Conservation (phyloP, 2,113 vertebrate species). For the Vulpes ferrilata region DNA sequence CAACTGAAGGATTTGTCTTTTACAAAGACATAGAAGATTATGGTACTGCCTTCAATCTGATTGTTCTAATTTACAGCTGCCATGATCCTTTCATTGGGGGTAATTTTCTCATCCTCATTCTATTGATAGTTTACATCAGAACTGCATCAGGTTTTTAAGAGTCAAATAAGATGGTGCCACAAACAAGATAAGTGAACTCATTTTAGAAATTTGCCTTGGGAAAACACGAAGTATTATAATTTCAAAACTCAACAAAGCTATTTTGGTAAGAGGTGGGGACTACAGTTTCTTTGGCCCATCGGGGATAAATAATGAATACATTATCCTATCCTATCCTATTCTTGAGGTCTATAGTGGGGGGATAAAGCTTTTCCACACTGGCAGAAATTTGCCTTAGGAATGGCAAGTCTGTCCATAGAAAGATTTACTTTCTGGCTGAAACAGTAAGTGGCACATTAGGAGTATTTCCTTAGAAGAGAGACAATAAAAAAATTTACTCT, state of each 20-base stretch:
- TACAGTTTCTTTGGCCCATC: not conserved
- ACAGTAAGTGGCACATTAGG: not conserved
- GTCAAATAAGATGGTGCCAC: conserved; percentile 37
- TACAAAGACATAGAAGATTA: conserved; percentile 50
- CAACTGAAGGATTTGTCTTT: conserved; percentile 65
- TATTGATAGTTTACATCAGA: conserved; percentile 53
- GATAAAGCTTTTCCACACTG: not conserved
- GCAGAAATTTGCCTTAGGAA: not conserved
- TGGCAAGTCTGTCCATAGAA: not conserved
- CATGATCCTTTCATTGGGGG: conserved; percentile 21
- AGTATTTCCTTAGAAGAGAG: conserved; percentile 60
- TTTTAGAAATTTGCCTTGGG: conserved; percentile 50
- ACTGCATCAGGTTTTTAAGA: conserved; percentile 46
- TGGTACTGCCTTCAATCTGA: conserved; percentile 55
- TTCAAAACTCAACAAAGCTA: conserved; percentile 52
- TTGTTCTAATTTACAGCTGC: conserved; percentile 55
- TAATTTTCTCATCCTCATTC: conserved; percentile 39
- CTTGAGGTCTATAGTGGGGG: not conserved
- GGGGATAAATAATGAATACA: conserved; percentile 14
- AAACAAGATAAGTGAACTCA: conserved; percentile 33
- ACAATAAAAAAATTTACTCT: conserved; percentile 11
- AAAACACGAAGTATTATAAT: conserved; percentile 34
- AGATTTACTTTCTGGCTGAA: conserved; percentile 58
- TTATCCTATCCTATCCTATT: not conserved
- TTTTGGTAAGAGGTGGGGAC: conserved; percentile 2